Conservation (phyloP, 2,797 vertebrate genomes). For the Balearica regulorum region DNA sequence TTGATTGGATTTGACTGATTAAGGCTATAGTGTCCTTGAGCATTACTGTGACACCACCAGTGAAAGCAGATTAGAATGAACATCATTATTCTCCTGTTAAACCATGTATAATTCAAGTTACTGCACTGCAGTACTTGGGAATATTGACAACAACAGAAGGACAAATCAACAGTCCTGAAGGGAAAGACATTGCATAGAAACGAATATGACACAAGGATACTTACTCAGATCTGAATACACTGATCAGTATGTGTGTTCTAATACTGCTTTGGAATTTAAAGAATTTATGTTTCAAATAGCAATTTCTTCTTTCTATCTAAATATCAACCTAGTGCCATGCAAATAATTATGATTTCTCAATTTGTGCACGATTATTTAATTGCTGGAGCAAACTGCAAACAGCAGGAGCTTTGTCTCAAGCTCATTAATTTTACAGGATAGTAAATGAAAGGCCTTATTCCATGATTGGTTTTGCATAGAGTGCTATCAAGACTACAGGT, state of each 20-base stretch:
- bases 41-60: background rate
- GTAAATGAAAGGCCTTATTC: background rate
- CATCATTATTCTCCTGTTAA: background rate
- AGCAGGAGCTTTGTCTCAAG: background rate
- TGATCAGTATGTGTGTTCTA: background rate
- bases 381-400: conserved; percentile 44
- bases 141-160: background rate
- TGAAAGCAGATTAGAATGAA: background rate
- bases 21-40: background rate
- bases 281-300: background rate
- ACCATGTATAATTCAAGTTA: background rate
- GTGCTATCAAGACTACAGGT: background rate
- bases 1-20: background rate
- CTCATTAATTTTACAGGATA: conserved; percentile 14
- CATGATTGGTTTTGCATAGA: background rate
- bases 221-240: background rate
- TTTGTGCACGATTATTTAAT: conserved; percentile 64
- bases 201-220: background rate
- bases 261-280: background rate
- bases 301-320: background rate
- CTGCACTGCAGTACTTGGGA: background rate
- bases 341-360: conserved; percentile 31
- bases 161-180: background rate
- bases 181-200: background rate
- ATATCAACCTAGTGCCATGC: background rate